These are phyloP conservation scores for Bolinopsis microptera DNA, from an alignment of 37 sponge, comb jelly and placozoan species.

Conservation along the genomic window DNA sequence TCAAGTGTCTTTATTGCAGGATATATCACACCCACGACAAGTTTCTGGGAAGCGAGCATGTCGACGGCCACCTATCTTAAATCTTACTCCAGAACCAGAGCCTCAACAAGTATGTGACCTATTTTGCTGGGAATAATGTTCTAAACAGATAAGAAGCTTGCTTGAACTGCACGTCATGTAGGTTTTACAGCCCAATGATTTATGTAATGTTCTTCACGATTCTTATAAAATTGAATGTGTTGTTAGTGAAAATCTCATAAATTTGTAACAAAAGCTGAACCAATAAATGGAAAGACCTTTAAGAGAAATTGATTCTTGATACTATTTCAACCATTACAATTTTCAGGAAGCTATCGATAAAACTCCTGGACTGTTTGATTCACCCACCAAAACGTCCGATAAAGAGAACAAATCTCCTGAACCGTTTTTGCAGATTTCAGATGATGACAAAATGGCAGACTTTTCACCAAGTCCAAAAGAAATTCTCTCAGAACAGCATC, in stretches of 20 bases:
- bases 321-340: no score
- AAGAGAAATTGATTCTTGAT: no score
- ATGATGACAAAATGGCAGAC: neutral
- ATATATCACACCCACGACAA: conserved; percentile 18
- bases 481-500: neutral
- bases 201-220: no score
- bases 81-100: neutral
- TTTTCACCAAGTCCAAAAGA: neutral
- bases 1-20: neutral
- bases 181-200: no score
- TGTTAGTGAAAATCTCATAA: no score
- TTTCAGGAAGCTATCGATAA: neutral
- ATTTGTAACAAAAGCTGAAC: no score
- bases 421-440: neutral
- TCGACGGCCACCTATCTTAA: neutral
- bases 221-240: no score
- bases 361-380: neutral
- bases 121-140: no score
- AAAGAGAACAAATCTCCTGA: neutral
- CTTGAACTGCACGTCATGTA: no score
- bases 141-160: no score
- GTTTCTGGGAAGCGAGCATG: conserved; percentile 42
- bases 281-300: no score
- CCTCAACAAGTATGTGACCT: neutral
- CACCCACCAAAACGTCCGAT: neutral